Evolutionary conservation across 2,888 invertebrate species (phyloP), one percentile per base, ranked within the genome.

Genomic region (Chrysolina haemoptera): DNA sequence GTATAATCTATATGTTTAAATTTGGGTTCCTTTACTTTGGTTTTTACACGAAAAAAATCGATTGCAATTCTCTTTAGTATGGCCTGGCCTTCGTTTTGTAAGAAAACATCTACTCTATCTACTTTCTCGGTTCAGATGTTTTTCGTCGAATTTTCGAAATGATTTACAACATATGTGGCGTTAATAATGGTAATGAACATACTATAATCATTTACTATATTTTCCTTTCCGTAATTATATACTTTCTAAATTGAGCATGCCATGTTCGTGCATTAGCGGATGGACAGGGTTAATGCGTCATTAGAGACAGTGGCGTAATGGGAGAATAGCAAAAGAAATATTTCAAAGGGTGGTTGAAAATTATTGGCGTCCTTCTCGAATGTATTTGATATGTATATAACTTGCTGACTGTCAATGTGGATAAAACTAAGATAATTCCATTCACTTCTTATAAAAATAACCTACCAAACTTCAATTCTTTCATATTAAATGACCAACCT

Each of bases 221-320:
- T 59, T 59, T 59, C 59, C 59, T 59, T 35, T n/a, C n/a, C 22
- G 16, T 59, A 59, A 59, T 59, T 59, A 59, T 59, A 59, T 22
- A 59, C 59, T 59, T 59, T 59, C 59, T 59, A 59, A 59, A 27
- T 59, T 59, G 35, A 59, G 59, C 59, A 59, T 27, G 59, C 59
- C 27, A 12, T 35, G n/a, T 59, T 27, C 59, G 10, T 35, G 35
- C 35, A 35, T 59, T 59, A 59, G 59, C 59, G 27, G 59, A 59
- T 35, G 59, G 35, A 59, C 35, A 35, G 59, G 59, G n/a, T n/a
- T 59, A 59, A 59, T 59, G 59, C 59, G 59, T 59, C 59, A 59
- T 59, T 59, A 59, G 27, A 59, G 9, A 59, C 59, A 59, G 35
- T 27, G 59, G 59, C 59, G 27, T 59, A n/a, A 59, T 35, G n/a